These are phyloP conservation scores for Eleutherodactylus coqui DNA, from an alignment of 2,797 vertebrate species.

Conservation along the genomic window DNA sequence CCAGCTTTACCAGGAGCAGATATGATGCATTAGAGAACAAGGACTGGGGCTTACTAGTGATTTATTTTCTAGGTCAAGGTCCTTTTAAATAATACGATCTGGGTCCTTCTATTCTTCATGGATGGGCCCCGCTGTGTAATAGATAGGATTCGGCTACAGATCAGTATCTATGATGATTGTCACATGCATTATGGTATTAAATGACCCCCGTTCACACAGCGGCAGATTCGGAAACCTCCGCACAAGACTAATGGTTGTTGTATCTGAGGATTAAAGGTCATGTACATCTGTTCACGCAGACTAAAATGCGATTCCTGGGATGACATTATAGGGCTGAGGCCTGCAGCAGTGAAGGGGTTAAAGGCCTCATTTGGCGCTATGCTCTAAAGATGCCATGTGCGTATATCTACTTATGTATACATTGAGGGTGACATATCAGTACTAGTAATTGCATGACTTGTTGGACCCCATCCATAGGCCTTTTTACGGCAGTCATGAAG, in stretches of 20 bases:
- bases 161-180: not conserved
- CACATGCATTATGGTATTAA: slow-evolving; percentile 7
- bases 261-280: slow-evolving; percentile 32
- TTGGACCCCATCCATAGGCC: not conserved
- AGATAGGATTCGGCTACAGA: not conserved
- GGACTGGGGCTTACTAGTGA: not conserved
- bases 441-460: not conserved
- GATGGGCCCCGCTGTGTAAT: not conserved
- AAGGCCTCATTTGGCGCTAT: not conserved
- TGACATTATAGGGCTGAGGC: not conserved
- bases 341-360: slow-evolving; percentile 2
- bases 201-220: slow-evolving; percentile 10
- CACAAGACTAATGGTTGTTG: slow-evolving; percentile 23
- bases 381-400: not conserved
- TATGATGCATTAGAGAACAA: not conserved
- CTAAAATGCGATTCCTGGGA: not conserved
- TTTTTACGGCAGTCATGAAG: not conserved
- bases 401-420: not conserved
- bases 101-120: not conserved
- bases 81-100: not conserved
- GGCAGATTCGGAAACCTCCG: not conserved
- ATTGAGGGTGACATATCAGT: no score
- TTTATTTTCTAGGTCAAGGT: not conserved
- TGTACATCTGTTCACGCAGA: slow-evolving; percentile 1
- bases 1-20: not conserved